Percentiles rank a stretch among this genome's conserved stretches.
Evolutionary conservation across 2,888 invertebrate species (phyloP).

Genomic region (Rotaria sp.): DNA sequence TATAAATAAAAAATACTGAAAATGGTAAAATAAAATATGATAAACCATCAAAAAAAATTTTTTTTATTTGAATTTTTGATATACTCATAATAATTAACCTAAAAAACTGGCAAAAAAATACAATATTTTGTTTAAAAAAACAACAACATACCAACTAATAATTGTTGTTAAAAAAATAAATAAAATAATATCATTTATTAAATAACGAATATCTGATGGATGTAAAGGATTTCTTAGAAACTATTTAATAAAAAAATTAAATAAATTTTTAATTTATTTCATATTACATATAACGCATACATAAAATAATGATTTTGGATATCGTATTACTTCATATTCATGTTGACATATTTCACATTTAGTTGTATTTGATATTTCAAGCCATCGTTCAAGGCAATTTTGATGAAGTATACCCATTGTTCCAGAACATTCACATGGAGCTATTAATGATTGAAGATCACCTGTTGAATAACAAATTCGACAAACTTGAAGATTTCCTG

Average conservation of each 20-base stretch:
- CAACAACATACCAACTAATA: conserved; percentile 59
- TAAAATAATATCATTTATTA: conserved; percentile 60
- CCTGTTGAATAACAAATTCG: conserved; percentile 60
- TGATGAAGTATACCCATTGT: conserved; percentile 69
- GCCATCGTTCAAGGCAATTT: conserved; percentile 69
- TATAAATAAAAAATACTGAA: conserved; percentile 46
- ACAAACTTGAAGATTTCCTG: conserved; percentile 50
- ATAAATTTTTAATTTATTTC: background rate
- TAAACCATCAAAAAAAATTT: conserved; percentile 44
- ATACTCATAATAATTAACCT: conserved; percentile 49
- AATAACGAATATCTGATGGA: conserved; percentile 54
- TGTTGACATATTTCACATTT: conserved; percentile 70
- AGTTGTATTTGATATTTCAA: conserved; percentile 65
- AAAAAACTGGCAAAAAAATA: conserved; percentile 42
- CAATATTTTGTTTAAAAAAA: conserved; percentile 44
- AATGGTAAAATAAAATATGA: conserved; percentile 46
- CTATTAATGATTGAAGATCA: conserved; percentile 57
- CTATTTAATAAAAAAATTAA: background rate
- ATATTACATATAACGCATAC: conserved; percentile 46
- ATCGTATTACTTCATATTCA: conserved; percentile 63
- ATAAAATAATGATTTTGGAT: conserved; percentile 55
- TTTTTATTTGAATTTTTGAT: conserved; percentile 16
- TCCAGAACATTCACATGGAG: conserved; percentile 62
- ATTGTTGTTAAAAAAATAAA: conserved; percentile 61
- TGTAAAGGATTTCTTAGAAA: conserved; percentile 50